Evolutionary conservation across 2,888 invertebrate genomes (phyloP), one percentile per base, ranked within the genome.

Genomic region (Adela reaumurella): DNA sequence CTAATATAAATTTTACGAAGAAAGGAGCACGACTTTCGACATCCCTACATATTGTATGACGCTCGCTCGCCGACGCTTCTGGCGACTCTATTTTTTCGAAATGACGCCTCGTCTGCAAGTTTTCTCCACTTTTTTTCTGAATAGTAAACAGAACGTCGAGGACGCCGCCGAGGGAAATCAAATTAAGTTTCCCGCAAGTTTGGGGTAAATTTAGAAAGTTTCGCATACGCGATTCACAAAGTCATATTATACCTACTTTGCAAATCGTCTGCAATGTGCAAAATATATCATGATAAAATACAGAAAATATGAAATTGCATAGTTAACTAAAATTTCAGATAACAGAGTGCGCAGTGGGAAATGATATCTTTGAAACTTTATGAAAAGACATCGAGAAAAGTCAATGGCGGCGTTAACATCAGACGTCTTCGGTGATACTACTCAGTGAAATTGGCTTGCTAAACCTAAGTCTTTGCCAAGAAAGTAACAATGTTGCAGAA

Each of bases 31-130:
- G 57, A 50, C 57, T 55, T 54, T 46, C 46, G 51, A 55, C 43
- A 52, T 51, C 58, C 63, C 70, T 74, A 72, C 70, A 76, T 74
- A 73, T 74, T 76, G 72, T 68, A 76, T 74, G 74, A 73, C n/a
- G n/a, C n/a, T 65, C 61, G 35, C 14, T 35, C 35, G 14, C 11
- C 35, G 11, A 4, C 14, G n/a, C 8, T 35, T 11, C 35, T 14
- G 14, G 11, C n/a, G 35, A 35, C 35, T 35, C 35, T 35, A 35
- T 14, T 14, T 35, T 35, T 35, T 11, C 35, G 8, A 11, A 35
- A 35, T 14, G 24, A 24, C 24, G 24, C 24, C 24, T 24, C 35
- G 35, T 14, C 35, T 35, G 35, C 35, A 35, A 35, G 35, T 35
- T 35, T 14, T 8, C 6, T 35, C 11, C 6, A 35, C 3, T 35